Percentiles rank a stretch among this genome's conserved stretches.
phyloP scores from a whole-genome alignment of 2,888 invertebrate species.

The Polymixis flavicincta region DNA sequence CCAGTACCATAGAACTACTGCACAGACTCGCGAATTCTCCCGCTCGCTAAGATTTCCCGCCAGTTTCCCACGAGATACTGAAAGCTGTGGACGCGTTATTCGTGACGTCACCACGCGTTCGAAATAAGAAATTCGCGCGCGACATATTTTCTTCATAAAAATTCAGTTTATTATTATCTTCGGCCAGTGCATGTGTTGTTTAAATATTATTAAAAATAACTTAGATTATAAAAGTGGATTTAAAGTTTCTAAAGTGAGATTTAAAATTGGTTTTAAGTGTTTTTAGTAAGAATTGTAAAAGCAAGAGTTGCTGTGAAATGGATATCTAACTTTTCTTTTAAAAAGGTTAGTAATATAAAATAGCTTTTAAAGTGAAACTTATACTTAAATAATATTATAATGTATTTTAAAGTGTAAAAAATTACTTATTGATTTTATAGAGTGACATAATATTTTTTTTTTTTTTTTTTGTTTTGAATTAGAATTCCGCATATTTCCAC shows the following conservation, averaged over 20 bases:
- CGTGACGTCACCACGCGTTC: conserved; percentile 66
- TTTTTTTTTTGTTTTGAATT: not conserved
- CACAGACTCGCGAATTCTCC: conserved; percentile 42
- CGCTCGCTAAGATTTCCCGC: conserved; percentile 72
- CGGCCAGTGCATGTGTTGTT: conserved; percentile 41
- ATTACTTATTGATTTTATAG: not conserved
- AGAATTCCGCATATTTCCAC: not conserved
- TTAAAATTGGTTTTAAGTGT: conserved; percentile 34
- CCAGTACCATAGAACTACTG: not conserved
- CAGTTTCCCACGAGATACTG: conserved; percentile 74
- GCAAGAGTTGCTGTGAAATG: conserved; percentile 39
- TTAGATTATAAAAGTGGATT: conserved; percentile 21
- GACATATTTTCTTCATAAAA: conserved; percentile 49
- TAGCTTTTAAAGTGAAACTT: no score
- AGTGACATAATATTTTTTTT: not conserved
- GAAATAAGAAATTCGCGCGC: conserved; percentile 64
- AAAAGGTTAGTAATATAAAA: conserved; percentile 46
- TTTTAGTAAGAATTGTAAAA: not conserved
- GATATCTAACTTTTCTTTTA: conserved; percentile 42
- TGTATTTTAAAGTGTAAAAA: no score
- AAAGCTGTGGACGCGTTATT: conserved; percentile 68
- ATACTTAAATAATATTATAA: not conserved
- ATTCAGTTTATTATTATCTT: conserved; percentile 41
- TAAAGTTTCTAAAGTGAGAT: conserved; percentile 32
- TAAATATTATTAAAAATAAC: conserved; percentile 9